phyloP scores from a whole-genome alignment of 2,113 vertebrate genomes.

The Rhineura floridana region DNA sequence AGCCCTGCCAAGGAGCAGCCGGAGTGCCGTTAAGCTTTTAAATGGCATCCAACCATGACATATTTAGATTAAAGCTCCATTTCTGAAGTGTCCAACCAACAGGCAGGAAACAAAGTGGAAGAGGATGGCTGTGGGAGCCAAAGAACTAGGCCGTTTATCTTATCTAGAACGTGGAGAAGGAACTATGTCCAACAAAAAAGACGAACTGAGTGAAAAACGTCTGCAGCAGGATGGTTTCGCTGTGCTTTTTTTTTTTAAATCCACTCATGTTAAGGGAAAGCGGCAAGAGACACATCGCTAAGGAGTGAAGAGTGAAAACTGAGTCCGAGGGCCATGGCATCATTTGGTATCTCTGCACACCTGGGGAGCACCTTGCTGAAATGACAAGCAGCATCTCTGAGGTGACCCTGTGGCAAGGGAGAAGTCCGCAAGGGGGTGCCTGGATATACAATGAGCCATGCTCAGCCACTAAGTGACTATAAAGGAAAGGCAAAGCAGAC shows the following conservation, averaged over 20 bases:
- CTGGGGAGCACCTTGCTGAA: too few relatives aligned
- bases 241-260: background rate
- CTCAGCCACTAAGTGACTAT: background rate
- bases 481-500: background rate
- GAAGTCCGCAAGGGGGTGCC: background rate
- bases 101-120: slow-evolving; percentile 46
- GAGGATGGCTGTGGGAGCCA: slow-evolving; percentile 48
- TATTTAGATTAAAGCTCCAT: slow-evolving; percentile 64
- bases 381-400: background rate
- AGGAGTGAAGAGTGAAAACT: too few relatives aligned
- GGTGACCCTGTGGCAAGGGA: background rate
- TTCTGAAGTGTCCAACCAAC: slow-evolving; percentile 40
- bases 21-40: slow-evolving; percentile 63
- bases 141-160: slow-evolving; percentile 56
- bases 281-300: background rate
- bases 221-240: background rate
- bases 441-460: background rate
- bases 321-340: too few relatives aligned
- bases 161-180: slow-evolving; percentile 53
- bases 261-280: background rate
- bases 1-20: slow-evolving; percentile 5
- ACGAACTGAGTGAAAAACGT: too few relatives aligned
- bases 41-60: slow-evolving; percentile 68
- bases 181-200: background rate
- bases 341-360: background rate